Percentiles rank a stretch among this genome's conserved stretches.
Conservation (phyloP, 2,888 invertebrate species). For the Pogonocherus hispidulus region DNA sequence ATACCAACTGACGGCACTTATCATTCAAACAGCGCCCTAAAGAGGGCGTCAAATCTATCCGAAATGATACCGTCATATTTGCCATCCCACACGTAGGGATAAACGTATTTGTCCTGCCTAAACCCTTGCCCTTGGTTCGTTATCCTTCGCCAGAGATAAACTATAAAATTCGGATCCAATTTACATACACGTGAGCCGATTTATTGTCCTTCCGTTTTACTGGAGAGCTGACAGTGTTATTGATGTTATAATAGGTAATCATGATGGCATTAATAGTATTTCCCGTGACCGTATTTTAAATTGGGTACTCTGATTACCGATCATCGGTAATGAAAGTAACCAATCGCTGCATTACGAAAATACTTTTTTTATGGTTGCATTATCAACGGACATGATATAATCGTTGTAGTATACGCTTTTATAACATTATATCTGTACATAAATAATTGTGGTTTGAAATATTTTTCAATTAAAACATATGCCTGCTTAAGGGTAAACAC, state of each 20-base stretch:
- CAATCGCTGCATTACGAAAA: no score
- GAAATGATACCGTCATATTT: slow-evolving; percentile 3
- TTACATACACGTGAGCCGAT: slow-evolving; percentile 24
- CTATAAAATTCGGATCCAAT: slow-evolving; percentile 15
- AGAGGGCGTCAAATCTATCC: background rate
- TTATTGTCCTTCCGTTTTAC: background rate
- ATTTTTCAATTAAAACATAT: background rate
- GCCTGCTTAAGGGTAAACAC: background rate
- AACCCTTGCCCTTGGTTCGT: slow-evolving; percentile 5
- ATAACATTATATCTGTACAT: no score
- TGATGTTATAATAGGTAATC: no score
- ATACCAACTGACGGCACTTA: background rate
- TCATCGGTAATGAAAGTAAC: no score
- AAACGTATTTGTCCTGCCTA: slow-evolving; percentile 16
- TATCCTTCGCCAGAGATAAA: slow-evolving; percentile 6
- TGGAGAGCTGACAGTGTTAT: no score
- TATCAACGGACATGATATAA: no score
- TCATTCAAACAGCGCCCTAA: background rate
- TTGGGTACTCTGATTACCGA: no score
- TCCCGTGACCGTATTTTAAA: no score
- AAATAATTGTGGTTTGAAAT: no score
- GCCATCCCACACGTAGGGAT: slow-evolving; percentile 6
- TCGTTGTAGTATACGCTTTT: no score
- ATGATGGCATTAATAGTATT: no score
- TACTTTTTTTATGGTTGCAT: no score